Conservation (phyloP, 1,140 invertebrate species). For the Condylostylus longicornis region DNA sequence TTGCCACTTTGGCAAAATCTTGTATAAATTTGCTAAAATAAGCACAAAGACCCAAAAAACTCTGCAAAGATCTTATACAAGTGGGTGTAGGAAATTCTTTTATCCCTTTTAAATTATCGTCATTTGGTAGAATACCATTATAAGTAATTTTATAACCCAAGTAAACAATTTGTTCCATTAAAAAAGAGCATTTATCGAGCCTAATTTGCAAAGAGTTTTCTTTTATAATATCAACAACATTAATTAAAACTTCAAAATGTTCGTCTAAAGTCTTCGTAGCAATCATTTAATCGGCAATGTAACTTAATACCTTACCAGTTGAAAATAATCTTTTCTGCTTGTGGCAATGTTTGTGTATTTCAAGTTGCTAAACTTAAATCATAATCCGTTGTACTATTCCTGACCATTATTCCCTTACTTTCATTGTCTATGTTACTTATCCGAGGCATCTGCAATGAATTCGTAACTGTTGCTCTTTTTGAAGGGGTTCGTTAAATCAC, state of each 20-base stretch:
- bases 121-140: slow-evolving; percentile 10
- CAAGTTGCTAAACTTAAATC: too few species aligned
- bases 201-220: slow-evolving; percentile 27
- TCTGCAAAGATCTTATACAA: slow-evolving; percentile 17
- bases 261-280: too few species aligned
- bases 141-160: slow-evolving; percentile 20
- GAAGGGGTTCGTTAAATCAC: too few species aligned
- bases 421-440: too few species aligned
- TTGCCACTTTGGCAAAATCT: slow-evolving; percentile 20
- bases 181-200: slow-evolving; percentile 27
- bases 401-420: too few species aligned
- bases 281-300: slow-evolving; percentile 10
- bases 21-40: slow-evolving; percentile 31
- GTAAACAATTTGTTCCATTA: slow-evolving; percentile 20
- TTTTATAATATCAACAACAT: slow-evolving; percentile 14
- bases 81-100: slow-evolving; percentile 17
- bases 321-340: too few species aligned
- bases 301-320: slow-evolving; percentile 6
- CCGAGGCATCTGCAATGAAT: too few species aligned
- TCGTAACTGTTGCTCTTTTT: too few species aligned
- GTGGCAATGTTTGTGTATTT: too few species aligned
- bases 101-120: slow-evolving; percentile 21
- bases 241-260: slow-evolving; percentile 9
- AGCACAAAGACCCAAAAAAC: slow-evolving; percentile 24
- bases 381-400: too few species aligned